Evolutionary conservation across 1,140 invertebrate species (phyloP).

Genomic region (Zophobas atratus): DNA sequence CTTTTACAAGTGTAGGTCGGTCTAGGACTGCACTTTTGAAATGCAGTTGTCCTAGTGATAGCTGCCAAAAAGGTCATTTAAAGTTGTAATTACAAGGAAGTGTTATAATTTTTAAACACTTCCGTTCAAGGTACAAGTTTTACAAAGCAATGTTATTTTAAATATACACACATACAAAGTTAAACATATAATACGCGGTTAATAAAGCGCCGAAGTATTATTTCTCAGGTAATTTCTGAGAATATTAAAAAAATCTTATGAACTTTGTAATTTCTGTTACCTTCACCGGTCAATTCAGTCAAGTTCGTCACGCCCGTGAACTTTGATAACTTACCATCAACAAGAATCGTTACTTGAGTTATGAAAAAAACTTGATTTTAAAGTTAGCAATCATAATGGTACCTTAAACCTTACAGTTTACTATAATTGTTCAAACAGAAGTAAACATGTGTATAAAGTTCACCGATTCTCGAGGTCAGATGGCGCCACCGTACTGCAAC

Average conservation of each 20-base stretch:
- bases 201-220: too few relatives aligned
- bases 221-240: too few relatives aligned
- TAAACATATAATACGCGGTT: too few relatives aligned
- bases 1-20: neutral
- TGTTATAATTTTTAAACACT: neutral
- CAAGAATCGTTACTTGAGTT: too few relatives aligned
- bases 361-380: too few relatives aligned
- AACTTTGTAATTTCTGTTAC: conserved; percentile 2
- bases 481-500: too few relatives aligned
- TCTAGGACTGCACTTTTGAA: neutral
- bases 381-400: too few relatives aligned
- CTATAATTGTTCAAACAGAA: too few relatives aligned
- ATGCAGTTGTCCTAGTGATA: neutral
- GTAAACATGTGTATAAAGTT: too few relatives aligned
- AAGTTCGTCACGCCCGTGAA: conserved; percentile 18
- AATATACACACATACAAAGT: too few relatives aligned
- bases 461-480: too few relatives aligned
- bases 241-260: neutral
- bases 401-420: too few relatives aligned
- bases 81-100: neutral
- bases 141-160: neutral
- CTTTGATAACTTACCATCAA: neutral
- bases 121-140: neutral
- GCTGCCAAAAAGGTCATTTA: neutral
- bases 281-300: conserved; percentile 6